phyloP scores from a whole-genome alignment of 2,888 invertebrate species.

The Drosophila parthenogenetica region DNA sequence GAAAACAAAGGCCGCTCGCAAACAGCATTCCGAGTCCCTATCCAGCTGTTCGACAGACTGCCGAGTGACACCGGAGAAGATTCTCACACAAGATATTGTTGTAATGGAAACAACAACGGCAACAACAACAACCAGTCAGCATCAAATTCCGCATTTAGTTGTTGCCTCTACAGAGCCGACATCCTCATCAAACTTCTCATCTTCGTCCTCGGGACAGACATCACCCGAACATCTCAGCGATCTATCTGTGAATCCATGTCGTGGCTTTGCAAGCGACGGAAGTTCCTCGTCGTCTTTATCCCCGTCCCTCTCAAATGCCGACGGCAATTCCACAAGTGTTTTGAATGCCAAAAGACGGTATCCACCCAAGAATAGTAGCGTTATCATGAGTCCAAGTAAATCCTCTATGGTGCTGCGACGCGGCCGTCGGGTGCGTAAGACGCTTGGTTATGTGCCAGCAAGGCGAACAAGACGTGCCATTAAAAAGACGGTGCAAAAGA shows the following conservation, averaged over 20 bases:
- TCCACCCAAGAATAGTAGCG: slow-evolving; percentile 40
- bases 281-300: slow-evolving; percentile 28
- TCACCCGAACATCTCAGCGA: slow-evolving; percentile 59
- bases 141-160: too few relatives aligned
- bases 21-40: slow-evolving; percentile 53
- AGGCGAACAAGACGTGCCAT: slow-evolving; percentile 21
- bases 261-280: slow-evolving; percentile 54
- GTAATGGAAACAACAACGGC: not conserved
- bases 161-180: not conserved
- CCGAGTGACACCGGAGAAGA: not conserved
- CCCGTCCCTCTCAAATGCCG: not conserved
- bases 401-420: slow-evolving; percentile 23
- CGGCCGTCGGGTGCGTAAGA: slow-evolving; percentile 27
- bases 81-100: not conserved
- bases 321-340: not conserved
- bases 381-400: not conserved
- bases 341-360: slow-evolving; percentile 16
- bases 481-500: not conserved
- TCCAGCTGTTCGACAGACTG: slow-evolving; percentile 14
- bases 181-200: not conserved
- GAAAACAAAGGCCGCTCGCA: slow-evolving; percentile 77
- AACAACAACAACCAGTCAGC: too few relatives aligned
- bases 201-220: slow-evolving; percentile 11
- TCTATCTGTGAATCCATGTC: slow-evolving; percentile 58
- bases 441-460: slow-evolving; percentile 17